Conservation (phyloP, 2,888 invertebrate genomes). For the Melipona beecheii region DNA sequence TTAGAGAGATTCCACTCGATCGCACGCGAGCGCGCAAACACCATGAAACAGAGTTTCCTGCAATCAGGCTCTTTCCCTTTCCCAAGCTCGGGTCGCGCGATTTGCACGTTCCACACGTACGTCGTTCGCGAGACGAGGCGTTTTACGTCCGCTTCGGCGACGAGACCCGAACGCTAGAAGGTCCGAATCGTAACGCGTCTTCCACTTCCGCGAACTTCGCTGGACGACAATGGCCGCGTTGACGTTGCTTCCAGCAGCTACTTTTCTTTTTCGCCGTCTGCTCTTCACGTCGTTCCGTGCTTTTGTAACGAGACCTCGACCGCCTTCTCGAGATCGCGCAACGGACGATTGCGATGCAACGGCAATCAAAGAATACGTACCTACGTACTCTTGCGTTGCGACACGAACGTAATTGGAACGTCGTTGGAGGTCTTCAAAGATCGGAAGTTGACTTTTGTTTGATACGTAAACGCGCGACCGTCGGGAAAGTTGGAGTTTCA, state of each 20-base stretch:
- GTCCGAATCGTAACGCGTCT: constrained; percentile 49
- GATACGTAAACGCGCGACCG: neutral
- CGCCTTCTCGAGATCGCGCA: neutral
- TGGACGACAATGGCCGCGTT: constrained; percentile 60
- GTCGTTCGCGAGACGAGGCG: constrained; percentile 40
- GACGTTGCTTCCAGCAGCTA: constrained; percentile 61
- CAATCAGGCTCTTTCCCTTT: neutral
- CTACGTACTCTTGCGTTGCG: too few relatives aligned
- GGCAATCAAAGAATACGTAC: neutral
- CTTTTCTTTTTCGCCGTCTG: constrained; percentile 56
- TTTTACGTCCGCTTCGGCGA: constrained; percentile 43
- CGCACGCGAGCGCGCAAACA: neutral
- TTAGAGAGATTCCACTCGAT: neutral
- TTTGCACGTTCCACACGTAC: constrained; percentile 21
- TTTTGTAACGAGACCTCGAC: constrained; percentile 17
- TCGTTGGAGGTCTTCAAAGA: too few relatives aligned
- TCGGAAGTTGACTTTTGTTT: too few relatives aligned
- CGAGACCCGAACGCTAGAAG: constrained; percentile 25
- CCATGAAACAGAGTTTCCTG: constrained; percentile 13
- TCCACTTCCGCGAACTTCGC: constrained; percentile 60
- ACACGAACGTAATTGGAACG: too few relatives aligned
- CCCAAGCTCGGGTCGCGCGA: neutral
- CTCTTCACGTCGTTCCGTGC: constrained; percentile 11
- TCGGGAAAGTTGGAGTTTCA: neutral
- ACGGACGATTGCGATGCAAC: neutral